phyloP scores from a whole-genome alignment of 2,113 vertebrate species.

The Xyrauchen texanus region DNA sequence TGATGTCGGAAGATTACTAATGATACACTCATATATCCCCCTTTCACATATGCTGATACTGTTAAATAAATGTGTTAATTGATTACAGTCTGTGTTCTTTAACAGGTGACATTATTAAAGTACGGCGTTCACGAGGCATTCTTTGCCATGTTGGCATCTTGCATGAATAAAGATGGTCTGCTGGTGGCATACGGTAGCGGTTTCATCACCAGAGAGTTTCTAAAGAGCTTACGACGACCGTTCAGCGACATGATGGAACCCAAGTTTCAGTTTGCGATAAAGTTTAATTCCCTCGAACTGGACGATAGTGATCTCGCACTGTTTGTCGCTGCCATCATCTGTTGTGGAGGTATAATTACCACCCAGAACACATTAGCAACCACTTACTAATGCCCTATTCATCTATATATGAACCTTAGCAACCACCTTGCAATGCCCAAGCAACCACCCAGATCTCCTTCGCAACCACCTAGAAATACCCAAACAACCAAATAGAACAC shows the following conservation, averaged over 20 bases:
- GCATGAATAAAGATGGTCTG: constrained; percentile 99
- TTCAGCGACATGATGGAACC: constrained; percentile 98
- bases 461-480: too few species aligned
- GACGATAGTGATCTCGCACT: constrained; percentile 95
- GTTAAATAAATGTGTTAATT: too few species aligned
- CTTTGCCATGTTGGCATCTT: constrained; percentile 93
- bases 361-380: too few species aligned
- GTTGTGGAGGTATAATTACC: constrained; percentile 87
- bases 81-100: neutral
- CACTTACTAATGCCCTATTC: too few species aligned
- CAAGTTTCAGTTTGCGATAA: constrained; percentile 98
- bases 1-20: too few species aligned
- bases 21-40: too few species aligned
- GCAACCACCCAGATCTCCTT: too few species aligned
- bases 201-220: constrained; percentile 95
- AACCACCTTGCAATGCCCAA: too few species aligned
- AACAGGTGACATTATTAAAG: constrained; percentile 87
- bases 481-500: too few species aligned
- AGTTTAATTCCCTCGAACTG: constrained; percentile 92
- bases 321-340: constrained; percentile 97
- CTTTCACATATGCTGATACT: too few species aligned
- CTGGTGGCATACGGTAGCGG: constrained; percentile 92
- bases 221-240: constrained; percentile 92
- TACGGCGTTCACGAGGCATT: constrained; percentile 96
- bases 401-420: too few species aligned